phyloP scores from a whole-genome alignment of 2,888 invertebrate genomes.

The Strigamia crassipes region DNA sequence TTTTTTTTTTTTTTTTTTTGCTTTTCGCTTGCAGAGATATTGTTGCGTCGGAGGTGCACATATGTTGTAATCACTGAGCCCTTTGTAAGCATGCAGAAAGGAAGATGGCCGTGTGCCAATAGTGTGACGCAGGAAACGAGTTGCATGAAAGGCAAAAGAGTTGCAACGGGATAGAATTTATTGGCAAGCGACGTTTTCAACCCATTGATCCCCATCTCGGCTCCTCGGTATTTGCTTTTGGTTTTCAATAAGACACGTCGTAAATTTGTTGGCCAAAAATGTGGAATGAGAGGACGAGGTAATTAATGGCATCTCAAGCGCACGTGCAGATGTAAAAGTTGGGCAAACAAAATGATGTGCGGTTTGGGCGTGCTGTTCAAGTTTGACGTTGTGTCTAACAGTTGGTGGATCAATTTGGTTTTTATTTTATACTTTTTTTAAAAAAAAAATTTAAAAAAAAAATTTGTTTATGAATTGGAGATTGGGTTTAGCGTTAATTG shows the following conservation, averaged over 20 bases:
- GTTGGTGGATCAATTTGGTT: no score
- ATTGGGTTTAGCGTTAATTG: no score
- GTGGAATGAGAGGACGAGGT: not conserved
- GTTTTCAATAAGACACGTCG: constrained; percentile 16
- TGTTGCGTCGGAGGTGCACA: not conserved
- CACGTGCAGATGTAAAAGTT: not conserved
- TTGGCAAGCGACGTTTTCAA: constrained; percentile 16
- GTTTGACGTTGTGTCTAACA: no score
- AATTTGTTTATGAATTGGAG: no score
- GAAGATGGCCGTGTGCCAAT: not conserved
- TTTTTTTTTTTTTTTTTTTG: no score
- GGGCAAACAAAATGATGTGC: not conserved
- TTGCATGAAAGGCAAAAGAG: constrained; percentile 21
- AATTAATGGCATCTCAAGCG: not conserved
- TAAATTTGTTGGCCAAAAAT: not conserved
- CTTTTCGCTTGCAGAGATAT: no score
- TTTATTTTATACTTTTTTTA: no score
- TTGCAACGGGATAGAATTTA: not conserved
- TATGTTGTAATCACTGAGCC: constrained; percentile 16
- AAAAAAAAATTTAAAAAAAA: no score
- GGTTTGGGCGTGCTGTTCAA: not conserved
- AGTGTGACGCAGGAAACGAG: constrained; percentile 5
- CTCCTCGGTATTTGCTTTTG: not conserved
- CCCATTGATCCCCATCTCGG: constrained; percentile 19
- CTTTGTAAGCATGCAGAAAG: not conserved